Evolutionary conservation across 1,140 invertebrate genomes (phyloP).

Genomic region (Trialeurodes vaporariorum): DNA sequence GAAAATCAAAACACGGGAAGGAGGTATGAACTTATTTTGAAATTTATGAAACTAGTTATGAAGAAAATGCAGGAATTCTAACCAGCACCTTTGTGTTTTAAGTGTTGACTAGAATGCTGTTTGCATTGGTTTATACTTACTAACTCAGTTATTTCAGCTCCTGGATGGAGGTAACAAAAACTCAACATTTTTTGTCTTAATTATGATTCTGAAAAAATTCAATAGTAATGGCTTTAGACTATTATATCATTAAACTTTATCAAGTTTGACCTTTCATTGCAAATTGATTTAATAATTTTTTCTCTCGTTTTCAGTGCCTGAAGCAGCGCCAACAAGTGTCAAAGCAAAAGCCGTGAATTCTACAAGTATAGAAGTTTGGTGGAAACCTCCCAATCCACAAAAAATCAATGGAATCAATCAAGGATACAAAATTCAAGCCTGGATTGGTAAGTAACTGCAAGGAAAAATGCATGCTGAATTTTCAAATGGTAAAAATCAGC

Average conservation of each 20-base stretch:
- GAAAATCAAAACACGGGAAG: slow-evolving; percentile 89
- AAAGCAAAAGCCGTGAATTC: slow-evolving; percentile 72
- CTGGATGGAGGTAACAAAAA: too few species aligned
- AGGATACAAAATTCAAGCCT: slow-evolving; percentile 92
- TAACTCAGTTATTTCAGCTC: too few species aligned
- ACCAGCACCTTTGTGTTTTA: slow-evolving; percentile 2
- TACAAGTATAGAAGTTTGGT: slow-evolving; percentile 67
- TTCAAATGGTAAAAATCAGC: too few species aligned
- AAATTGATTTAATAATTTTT: slow-evolving; percentile 11
- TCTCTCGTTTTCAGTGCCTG: slow-evolving; percentile 53
- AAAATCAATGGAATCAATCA: slow-evolving; percentile 98
- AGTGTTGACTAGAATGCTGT: not conserved
- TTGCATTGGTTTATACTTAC: slow-evolving; percentile 7
- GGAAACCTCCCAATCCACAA: slow-evolving; percentile 88
- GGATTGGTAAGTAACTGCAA: slow-evolving; percentile 46
- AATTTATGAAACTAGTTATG: too few species aligned
- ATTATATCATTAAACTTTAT: not conserved
- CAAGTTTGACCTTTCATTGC: slow-evolving; percentile 6
- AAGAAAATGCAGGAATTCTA: not conserved
- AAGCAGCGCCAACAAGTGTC: slow-evolving; percentile 76
- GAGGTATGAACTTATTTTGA: slow-evolving; percentile 44
- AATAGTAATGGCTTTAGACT: too few species aligned
- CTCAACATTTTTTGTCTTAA: too few species aligned
- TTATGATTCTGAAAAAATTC: too few species aligned
- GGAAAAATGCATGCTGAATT: too few species aligned